Conservation (phyloP, 2,113 vertebrate genomes). For the Poeciliopsis occidentalis region DNA sequence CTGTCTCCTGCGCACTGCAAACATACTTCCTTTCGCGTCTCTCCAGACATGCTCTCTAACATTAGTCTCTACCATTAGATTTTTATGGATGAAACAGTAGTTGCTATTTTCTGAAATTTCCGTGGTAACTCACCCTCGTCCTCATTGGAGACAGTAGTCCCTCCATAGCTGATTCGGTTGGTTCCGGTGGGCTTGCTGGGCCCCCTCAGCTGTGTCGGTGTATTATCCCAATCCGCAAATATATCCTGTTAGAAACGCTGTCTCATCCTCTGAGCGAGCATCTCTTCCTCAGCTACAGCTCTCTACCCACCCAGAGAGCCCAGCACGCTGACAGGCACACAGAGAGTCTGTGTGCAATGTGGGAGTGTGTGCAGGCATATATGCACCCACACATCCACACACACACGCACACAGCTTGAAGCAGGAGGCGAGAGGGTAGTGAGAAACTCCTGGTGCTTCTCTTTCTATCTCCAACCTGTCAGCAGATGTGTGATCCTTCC, state of each 20-base stretch:
- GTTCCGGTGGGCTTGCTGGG: conserved; percentile 58
- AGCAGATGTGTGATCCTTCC: conserved; percentile 47
- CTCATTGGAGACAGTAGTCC: conserved; percentile 83
- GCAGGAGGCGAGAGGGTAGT: conserved; percentile 53
- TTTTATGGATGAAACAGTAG: conserved; percentile 23
- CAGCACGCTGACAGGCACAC: conserved; percentile 57
- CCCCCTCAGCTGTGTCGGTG: conserved; percentile 52
- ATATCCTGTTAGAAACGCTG: conserved; percentile 80
- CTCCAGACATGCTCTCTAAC: conserved; percentile 12
- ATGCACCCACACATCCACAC: conserved; percentile 1
- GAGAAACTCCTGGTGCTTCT: conserved; percentile 57
- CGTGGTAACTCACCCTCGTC: conserved; percentile 79
- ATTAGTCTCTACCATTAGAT: conserved; percentile 20
- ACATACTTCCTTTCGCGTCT: conserved; percentile 50
- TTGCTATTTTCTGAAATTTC: conserved; percentile 45
- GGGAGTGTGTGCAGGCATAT: conserved; percentile 28
- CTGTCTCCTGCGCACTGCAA: conserved; percentile 31
- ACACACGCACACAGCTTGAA: conserved; percentile 35
- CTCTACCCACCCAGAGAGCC: conserved; percentile 70
- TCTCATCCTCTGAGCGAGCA: conserved; percentile 75
- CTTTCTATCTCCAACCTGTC: conserved; percentile 58
- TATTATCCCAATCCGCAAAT: conserved; percentile 65
- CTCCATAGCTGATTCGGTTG: conserved; percentile 76
- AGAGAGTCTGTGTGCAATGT: conserved; percentile 44
- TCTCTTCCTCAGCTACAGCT: conserved; percentile 59